phyloP scores from a whole-genome alignment of 2,113 vertebrate species.

The Pluvianellus socialis region DNA sequence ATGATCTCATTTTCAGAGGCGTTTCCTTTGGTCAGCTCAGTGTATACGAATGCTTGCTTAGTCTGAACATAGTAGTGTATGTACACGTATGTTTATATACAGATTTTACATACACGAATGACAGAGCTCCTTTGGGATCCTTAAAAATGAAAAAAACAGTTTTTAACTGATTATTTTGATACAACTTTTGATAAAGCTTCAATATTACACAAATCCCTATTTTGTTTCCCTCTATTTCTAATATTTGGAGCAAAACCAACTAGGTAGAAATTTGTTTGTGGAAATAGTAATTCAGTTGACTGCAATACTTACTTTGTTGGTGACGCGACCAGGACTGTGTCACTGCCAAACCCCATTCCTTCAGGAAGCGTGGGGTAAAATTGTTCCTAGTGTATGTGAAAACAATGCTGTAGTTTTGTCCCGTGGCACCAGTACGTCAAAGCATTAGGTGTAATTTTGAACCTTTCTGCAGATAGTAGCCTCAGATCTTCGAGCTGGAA shows the following conservation, averaged over 20 bases:
- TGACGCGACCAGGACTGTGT: rapidly evolving
- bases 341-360: background rate
- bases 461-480: background rate
- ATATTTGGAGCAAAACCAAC: background rate
- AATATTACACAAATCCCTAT: background rate
- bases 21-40: background rate
- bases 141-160: background rate
- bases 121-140: background rate
- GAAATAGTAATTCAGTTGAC: background rate
- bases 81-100: background rate
- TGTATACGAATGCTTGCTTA: background rate
- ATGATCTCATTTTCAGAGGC: background rate
- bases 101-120: background rate
- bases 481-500: background rate
- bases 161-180: background rate
- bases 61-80: background rate
- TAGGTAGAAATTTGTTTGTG: background rate
- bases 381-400: background rate
- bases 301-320: background rate
- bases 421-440: background rate
- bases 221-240: background rate
- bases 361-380: background rate
- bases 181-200: background rate
- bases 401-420: background rate
- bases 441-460: background rate